These are phyloP conservation scores for Pollachius pollachius DNA, from an alignment of 2,113 vertebrate species.

Conservation along the genomic window DNA sequence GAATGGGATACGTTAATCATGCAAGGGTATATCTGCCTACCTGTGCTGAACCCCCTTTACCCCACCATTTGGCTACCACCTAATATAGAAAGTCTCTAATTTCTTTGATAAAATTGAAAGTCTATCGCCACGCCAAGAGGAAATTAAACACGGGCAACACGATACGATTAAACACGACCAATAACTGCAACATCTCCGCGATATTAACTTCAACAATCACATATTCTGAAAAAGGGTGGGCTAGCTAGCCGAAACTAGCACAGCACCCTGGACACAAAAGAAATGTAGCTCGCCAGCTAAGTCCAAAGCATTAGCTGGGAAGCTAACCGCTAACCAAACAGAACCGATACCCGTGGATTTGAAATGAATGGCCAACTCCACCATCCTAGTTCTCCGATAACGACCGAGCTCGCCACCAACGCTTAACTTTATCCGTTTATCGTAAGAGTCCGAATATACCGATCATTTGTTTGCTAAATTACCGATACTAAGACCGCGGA, in stretches of 20 bases:
- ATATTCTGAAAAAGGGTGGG: conserved; percentile 11
- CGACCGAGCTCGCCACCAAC: not conserved
- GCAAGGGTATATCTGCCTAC: conserved; percentile 32
- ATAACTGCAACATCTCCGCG: no score
- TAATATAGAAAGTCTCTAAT: no score
- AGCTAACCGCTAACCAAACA: conserved; percentile 43
- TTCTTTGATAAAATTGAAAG: no score
- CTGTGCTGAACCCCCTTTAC: not conserved
- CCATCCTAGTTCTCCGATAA: no score
- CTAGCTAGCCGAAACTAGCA: conserved; percentile 38
- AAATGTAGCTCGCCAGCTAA: conserved; percentile 15
- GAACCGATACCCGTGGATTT: conserved; percentile 8
- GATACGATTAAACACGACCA: no score
- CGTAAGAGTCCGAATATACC: no score
- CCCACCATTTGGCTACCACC: not conserved
- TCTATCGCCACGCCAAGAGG: no score
- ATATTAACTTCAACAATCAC: not conserved
- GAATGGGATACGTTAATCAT: conserved; percentile 42
- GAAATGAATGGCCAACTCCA: no score
- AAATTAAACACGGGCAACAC: no score
- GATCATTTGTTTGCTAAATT: not conserved
- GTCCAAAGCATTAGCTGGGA: conserved; percentile 30
- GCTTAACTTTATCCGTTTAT: not conserved
- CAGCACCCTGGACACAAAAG: conserved; percentile 58
- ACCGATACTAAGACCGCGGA: not conserved